Conservation (phyloP, 2,888 invertebrate species). For the Minunthozetes semirufus region DNA sequence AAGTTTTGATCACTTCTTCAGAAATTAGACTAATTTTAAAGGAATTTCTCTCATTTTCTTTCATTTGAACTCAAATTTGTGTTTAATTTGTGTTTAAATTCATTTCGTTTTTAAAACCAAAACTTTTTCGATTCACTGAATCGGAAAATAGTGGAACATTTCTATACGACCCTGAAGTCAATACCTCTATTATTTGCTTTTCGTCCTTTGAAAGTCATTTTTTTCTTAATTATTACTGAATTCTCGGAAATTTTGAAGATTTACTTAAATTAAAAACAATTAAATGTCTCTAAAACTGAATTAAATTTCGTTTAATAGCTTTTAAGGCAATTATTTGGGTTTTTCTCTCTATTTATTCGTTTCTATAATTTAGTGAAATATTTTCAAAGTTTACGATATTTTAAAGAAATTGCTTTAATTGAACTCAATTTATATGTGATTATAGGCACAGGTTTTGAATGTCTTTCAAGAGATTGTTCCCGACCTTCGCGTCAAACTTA, state of each 20-base stretch:
- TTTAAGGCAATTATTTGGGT: too few species aligned
- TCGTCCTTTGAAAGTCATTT: too few species aligned
- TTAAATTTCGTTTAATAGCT: too few species aligned
- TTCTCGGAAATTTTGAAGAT: too few species aligned
- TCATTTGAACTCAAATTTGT: not conserved
- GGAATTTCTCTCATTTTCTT: not conserved
- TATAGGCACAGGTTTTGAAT: slow-evolving; percentile 25
- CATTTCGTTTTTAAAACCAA: not conserved
- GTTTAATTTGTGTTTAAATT: too few species aligned
- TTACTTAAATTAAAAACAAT: too few species aligned
- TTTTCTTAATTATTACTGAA: too few species aligned
- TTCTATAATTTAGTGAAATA: too few species aligned
- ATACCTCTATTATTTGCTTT: not conserved
- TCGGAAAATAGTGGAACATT: not conserved
- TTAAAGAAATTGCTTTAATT: not conserved
- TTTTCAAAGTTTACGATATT: not conserved
- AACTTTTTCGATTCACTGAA: not conserved
- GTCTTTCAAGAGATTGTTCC: slow-evolving; percentile 12
- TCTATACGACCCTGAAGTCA: not conserved
- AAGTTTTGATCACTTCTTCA: slow-evolving; percentile 22
- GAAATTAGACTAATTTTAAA: not conserved
- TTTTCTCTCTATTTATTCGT: too few species aligned
- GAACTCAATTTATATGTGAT: not conserved
- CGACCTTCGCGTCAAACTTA: slow-evolving; percentile 15
- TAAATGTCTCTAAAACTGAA: too few species aligned